Evolutionary conservation across 2,888 invertebrate species (phyloP), one percentile per base, ranked within the genome.

Genomic region (Coecobrya sp.): DNA sequence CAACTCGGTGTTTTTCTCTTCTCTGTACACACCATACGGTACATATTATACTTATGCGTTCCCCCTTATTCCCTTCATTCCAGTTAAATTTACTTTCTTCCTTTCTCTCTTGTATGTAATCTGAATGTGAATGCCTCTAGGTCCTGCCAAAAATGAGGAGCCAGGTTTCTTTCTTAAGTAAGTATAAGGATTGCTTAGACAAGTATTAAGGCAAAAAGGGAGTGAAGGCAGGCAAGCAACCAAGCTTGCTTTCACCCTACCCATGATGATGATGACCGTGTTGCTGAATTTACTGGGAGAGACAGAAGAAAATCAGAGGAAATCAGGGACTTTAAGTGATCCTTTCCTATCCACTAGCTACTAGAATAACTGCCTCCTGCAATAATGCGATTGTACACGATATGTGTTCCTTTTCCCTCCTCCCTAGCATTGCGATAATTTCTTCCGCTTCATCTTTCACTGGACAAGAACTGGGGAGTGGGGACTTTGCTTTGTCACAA

Each of bases 321-420:
- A 91, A 91, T 91, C 91, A 91, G 91, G 86, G 91, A 92, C 91
- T 92, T 92, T 84, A 92, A 92, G 87, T 92, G 91, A 92, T 92
- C 91, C 91, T 82, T 92, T 79, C 79, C 76, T 84, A 88, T 73
- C 55, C 79, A 82, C 42, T 36, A 42, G 8, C 84, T 36, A 55
- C 52, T 19, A 81, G 55, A 73, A 59, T 59, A 62, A 30, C 65
- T 88, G 88, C 81, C 81, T 45, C 59, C 19, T 76, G 45, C 86
- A 68, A 27, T 68, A 73, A 85, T 84, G 84, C n/a, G 65, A 22
- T 62, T 45, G 62, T 84, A 62, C 55, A 82, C 55, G 7, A 13
- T 36, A 13, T 5, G 49, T 68, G 42, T 42, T 45, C 16, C 27
- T 8, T 88, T 25, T 49, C 45, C n/a, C 42, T 82, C 30, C 13